Evolutionary conservation across 2,888 invertebrate genomes (phyloP).

Genomic region (Sipunculus nudus): DNA sequence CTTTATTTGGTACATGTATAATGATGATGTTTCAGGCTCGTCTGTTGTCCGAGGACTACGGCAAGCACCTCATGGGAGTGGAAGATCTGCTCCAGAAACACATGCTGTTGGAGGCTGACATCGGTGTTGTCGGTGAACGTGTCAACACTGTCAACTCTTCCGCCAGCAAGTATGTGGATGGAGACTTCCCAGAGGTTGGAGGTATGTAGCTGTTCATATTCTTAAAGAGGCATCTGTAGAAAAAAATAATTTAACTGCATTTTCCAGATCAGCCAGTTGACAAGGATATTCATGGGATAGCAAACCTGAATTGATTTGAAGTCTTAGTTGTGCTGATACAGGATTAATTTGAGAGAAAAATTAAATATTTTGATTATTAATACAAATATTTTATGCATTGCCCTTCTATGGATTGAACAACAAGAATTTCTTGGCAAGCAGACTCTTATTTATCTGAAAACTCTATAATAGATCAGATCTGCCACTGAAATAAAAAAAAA

Average conservation of each 20-base stretch:
- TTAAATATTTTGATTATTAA: too few relatives aligned
- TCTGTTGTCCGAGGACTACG: constrained; percentile 95
- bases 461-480: too few relatives aligned
- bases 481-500: too few relatives aligned
- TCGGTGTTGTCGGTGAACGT: constrained; percentile 96
- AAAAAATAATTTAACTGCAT: background rate
- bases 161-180: constrained; percentile 91
- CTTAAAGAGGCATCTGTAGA: background rate
- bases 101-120: constrained; percentile 95
- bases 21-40: constrained; percentile 70
- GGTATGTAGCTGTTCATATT: constrained; percentile 41
- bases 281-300: too few relatives aligned
- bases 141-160: constrained; percentile 97
- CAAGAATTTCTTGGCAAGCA: too few relatives aligned
- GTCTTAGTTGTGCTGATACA: too few relatives aligned
- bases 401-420: too few relatives aligned
- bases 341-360: too few relatives aligned
- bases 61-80: constrained; percentile 99
- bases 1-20: too few relatives aligned
- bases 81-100: constrained; percentile 99
- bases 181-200: constrained; percentile 70
- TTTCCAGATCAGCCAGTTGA: background rate
- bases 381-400: too few relatives aligned
- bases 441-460: too few relatives aligned
- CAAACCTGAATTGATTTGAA: too few relatives aligned